Evolutionary conservation across 2,113 vertebrate genomes (phyloP).

Genomic region (Spizaetus ornatus): DNA sequence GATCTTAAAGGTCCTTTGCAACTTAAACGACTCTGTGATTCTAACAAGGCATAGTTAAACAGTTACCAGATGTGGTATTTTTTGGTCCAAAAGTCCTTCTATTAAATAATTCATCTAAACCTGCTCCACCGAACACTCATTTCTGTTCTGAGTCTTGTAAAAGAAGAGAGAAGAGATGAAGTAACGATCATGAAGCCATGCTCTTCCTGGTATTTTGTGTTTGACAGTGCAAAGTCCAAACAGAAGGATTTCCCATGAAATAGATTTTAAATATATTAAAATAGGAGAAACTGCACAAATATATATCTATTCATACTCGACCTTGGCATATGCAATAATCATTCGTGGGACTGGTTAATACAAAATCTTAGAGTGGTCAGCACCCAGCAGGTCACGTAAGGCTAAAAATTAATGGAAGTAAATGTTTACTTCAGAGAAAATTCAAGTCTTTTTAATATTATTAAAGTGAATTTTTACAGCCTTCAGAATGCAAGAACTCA

Average conservation of each 20-base stretch:
- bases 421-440: background rate
- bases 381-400: background rate
- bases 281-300: background rate
- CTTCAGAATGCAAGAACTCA: background rate
- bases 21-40: background rate
- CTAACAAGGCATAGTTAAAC: background rate
- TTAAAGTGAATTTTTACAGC: background rate
- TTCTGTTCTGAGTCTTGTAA: background rate
- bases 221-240: background rate
- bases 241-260: background rate
- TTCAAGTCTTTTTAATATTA: background rate
- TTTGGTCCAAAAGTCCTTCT: background rate
- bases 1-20: background rate
- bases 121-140: background rate
- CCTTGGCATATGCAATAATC: fast-evolving
- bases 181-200: background rate
- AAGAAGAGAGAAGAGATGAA: background rate
- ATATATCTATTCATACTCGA: background rate
- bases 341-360: background rate
- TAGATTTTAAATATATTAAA: background rate
- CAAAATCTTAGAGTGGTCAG: background rate
- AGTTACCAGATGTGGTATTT: background rate
- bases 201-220: background rate
- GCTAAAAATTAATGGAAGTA: background rate
- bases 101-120: background rate